Conservation (phyloP, 2,888 invertebrate species). For the Megamerina dolium region DNA sequence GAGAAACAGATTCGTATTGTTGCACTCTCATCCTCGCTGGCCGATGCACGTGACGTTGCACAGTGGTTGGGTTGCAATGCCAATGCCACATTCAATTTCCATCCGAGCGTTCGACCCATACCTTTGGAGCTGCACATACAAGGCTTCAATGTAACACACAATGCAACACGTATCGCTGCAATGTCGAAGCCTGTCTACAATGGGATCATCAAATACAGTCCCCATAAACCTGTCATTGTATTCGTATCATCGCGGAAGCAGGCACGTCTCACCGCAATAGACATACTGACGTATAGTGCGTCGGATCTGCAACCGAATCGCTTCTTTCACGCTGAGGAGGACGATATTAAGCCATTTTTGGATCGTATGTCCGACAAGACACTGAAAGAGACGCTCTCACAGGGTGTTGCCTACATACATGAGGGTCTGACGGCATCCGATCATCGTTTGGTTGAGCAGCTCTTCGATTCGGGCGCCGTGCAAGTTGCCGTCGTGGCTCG, state of each 20-base stretch:
- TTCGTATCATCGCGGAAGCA: slow-evolving; percentile 90
- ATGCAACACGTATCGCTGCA: slow-evolving; percentile 88
- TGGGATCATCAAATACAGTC: slow-evolving; percentile 77
- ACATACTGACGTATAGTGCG: slow-evolving; percentile 87
- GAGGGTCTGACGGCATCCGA: slow-evolving; percentile 85
- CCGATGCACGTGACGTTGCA: slow-evolving; percentile 91
- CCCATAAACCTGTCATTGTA: slow-evolving; percentile 77
- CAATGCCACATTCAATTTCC: slow-evolving; percentile 95
- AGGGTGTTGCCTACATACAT: slow-evolving; percentile 96
- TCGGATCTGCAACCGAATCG: slow-evolving; percentile 80
- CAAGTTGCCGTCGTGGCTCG: slow-evolving; percentile 88
- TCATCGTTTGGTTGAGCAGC: slow-evolving; percentile 83
- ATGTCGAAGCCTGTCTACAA: slow-evolving; percentile 99
- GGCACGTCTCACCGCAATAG: slow-evolving; percentile 90
- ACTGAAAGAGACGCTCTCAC: slow-evolving; percentile 82
- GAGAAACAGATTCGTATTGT: slow-evolving; percentile 87
- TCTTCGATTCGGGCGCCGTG: slow-evolving; percentile 89
- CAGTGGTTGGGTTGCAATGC: slow-evolving; percentile 95
- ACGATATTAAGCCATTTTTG: slow-evolving; percentile 83
- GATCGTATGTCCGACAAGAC: slow-evolving; percentile 84
- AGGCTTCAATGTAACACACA: slow-evolving; percentile 97
- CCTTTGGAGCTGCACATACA: slow-evolving; percentile 93
- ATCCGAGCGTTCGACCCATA: slow-evolving; percentile 92
- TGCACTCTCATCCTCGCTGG: slow-evolving; percentile 86
- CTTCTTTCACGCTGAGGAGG: slow-evolving; percentile 83